These are phyloP conservation scores for Pilophorus perplexus DNA, from an alignment of 2,888 invertebrate genomes.

Conservation along the genomic window DNA sequence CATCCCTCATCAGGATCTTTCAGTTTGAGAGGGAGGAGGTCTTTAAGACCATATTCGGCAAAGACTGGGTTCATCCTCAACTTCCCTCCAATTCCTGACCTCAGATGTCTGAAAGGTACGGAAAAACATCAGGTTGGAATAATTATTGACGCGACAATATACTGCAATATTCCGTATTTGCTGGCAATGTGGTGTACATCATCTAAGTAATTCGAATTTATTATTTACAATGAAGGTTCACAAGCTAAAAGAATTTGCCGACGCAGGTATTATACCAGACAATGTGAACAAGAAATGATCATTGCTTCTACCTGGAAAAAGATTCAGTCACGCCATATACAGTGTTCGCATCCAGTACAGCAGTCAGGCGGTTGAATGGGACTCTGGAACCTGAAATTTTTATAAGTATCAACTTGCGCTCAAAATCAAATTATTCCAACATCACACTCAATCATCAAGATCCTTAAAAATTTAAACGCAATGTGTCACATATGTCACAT, in stretches of 20 bases:
- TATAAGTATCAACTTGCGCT: too few relatives aligned
- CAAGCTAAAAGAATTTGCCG: too few relatives aligned
- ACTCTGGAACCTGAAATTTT: conserved; percentile 68
- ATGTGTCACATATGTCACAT: too few relatives aligned
- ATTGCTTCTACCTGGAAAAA: conserved; percentile 63
- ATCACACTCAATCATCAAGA: too few relatives aligned
- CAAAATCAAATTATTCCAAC: too few relatives aligned
- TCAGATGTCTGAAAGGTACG: conserved; percentile 62
- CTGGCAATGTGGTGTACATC: too few relatives aligned
- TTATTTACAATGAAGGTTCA: too few relatives aligned
- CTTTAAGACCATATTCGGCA: conserved; percentile 81
- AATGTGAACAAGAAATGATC: neutral
- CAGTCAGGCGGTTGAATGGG: conserved; percentile 83
- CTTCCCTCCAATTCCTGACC: conserved; percentile 77
- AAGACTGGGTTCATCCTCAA: conserved; percentile 87
- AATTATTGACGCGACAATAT: neutral
- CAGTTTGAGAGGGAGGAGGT: conserved; percentile 79
- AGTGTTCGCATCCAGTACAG: conserved; percentile 83
- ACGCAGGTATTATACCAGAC: too few relatives aligned
- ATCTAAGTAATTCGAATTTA: too few relatives aligned
- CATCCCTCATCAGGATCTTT: conserved; percentile 92
- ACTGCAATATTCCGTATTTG: neutral
- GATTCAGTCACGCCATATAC: conserved; percentile 83
- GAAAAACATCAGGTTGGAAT: neutral
- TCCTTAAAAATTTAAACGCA: too few relatives aligned